These are phyloP conservation scores for Hoplias malabaricus DNA, from an alignment of 2,113 vertebrate species.

Conservation along the genomic window DNA sequence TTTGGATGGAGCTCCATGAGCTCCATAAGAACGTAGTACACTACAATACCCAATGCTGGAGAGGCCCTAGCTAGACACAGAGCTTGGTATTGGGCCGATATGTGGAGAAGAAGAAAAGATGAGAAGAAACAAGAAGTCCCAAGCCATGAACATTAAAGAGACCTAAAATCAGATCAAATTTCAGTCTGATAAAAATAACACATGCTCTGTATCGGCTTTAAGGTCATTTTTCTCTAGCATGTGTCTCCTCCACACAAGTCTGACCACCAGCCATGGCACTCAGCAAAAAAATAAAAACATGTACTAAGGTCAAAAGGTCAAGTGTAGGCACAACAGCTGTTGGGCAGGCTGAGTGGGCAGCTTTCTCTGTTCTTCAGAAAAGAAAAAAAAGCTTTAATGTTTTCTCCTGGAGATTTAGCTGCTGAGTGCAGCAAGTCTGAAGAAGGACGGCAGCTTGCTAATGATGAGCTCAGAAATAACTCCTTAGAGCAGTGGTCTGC, in stretches of 20 bases:
- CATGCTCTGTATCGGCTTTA: slow-evolving; percentile 14
- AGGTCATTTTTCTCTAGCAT: slow-evolving; percentile 36
- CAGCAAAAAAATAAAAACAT: slow-evolving; percentile 6
- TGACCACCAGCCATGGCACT: background rate
- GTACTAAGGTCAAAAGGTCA: slow-evolving; percentile 35
- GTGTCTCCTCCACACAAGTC: background rate
- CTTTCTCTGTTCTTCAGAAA: background rate
- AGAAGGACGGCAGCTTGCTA: background rate
- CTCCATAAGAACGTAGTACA: no score
- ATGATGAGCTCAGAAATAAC: no score
- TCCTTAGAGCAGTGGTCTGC: no score
- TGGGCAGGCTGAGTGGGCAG: background rate
- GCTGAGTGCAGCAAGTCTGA: background rate
- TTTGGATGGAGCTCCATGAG: no score
- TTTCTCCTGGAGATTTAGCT: background rate
- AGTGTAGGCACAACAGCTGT: background rate
- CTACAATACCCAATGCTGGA: no score
- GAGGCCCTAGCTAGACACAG: no score
- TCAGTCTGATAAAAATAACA: slow-evolving; percentile 20
- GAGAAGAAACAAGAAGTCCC: background rate
- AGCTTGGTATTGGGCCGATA: no score
- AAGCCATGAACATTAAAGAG: background rate
- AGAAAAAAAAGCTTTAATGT: background rate
- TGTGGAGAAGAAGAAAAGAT: background rate
- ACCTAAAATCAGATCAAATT: no score